A percentile compares a stretch with the other conserved stretches of the same genome.
These are phyloP conservation scores for Ibycter americanus DNA, from an alignment of 2,797 vertebrate genomes.

Conservation along the genomic window DNA sequence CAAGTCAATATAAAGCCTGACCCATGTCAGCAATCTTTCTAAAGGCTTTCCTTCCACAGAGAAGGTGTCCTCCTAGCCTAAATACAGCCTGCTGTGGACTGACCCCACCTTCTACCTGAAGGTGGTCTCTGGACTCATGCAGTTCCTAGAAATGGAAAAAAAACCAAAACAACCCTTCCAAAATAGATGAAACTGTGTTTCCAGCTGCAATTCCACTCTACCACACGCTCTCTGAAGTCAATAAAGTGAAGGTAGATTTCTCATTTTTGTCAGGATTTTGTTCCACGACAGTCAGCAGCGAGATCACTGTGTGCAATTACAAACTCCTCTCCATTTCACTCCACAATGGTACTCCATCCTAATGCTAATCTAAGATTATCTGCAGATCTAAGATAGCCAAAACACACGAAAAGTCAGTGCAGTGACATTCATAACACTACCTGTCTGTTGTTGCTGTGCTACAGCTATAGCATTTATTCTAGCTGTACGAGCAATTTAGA, in stretches of 20 bases:
- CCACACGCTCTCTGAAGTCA: background rate
- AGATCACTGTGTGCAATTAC: background rate
- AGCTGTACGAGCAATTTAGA: background rate
- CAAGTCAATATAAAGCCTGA: fast-evolving
- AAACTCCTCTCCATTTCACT: background rate
- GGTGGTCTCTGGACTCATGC: background rate
- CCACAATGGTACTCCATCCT: background rate
- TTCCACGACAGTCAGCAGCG: background rate
- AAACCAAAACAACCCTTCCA: background rate
- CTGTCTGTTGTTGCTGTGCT: background rate
- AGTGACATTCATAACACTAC: background rate
- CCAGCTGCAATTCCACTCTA: background rate
- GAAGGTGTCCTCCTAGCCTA: background rate
- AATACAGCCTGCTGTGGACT: background rate
- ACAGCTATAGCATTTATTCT: background rate
- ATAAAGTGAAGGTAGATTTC: background rate
- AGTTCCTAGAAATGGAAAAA: background rate
- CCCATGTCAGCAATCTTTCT: fast-evolving
- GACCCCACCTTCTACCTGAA: background rate
- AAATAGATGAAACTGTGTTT: background rate
- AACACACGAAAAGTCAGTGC: background rate
- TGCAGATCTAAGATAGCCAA: background rate
- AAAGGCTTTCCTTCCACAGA: background rate
- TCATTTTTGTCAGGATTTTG: background rate
- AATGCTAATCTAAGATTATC: background rate